Conservation (phyloP, 23 tunicate genomes). For the Styela clava region DNA sequence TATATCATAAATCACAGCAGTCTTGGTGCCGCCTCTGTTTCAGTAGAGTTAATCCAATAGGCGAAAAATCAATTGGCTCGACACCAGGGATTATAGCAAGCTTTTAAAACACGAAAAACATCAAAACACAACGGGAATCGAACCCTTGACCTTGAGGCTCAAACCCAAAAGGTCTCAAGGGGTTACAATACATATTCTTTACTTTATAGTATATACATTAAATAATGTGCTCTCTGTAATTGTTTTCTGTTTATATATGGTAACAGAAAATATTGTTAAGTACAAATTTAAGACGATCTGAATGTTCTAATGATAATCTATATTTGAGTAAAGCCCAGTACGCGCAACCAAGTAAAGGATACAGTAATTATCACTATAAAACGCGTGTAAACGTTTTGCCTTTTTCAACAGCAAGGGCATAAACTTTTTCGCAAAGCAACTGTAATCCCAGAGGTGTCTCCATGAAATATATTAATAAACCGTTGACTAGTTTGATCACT, state of each 20-base stretch:
- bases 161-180: neutral
- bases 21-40: neutral
- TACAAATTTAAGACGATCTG: no score
- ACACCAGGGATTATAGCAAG: neutral
- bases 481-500: constrained; percentile 23
- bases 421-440: neutral
- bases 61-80: neutral
- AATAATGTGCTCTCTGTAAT: no score
- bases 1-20: no score
- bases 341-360: no score
- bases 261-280: no score
- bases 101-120: neutral
- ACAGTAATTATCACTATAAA: no score
- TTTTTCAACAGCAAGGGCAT: neutral
- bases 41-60: neutral
- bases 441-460: neutral
- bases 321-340: no score
- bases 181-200: neutral
- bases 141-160: neutral
- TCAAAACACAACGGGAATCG: neutral
- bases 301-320: no score
- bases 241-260: no score
- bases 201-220: neutral
- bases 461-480: constrained; percentile 1
- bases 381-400: no score